phyloP scores from a whole-genome alignment of 1,140 invertebrate species.

The Bacillus rossius region DNA sequence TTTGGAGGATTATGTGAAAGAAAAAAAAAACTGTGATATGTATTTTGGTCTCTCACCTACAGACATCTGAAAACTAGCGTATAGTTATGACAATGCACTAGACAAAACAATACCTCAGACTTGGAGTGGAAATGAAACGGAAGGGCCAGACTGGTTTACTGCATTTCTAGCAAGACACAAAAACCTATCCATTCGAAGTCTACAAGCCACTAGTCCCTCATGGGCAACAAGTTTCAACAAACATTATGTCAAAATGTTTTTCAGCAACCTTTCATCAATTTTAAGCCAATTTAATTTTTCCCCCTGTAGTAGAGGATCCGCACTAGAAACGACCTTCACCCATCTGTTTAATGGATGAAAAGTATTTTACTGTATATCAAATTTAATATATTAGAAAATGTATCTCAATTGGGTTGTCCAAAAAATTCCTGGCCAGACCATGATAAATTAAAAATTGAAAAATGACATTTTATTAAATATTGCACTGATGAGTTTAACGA shows the following conservation, averaged over 20 bases:
- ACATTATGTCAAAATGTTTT: conserved; percentile 35
- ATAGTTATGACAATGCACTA: conserved; percentile 14
- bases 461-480: too few relatives aligned
- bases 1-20: conserved; percentile 5
- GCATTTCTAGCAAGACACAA: conserved; percentile 38
- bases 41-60: conserved; percentile 31
- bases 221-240: conserved; percentile 41
- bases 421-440: too few relatives aligned
- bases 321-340: too few relatives aligned
- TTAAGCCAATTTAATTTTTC: conserved; percentile 29
- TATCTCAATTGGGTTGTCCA: too few relatives aligned
- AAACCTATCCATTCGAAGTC: conserved; percentile 35
- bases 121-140: conserved; percentile 21
- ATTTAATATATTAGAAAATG: too few relatives aligned
- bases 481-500: too few relatives aligned
- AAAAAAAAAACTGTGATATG: conserved; percentile 17
- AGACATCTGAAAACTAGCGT: conserved; percentile 22
- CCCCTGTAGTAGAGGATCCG: too few relatives aligned
- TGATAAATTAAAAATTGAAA: too few relatives aligned
- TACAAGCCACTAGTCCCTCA: conserved; percentile 38
- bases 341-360: too few relatives aligned
- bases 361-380: too few relatives aligned
- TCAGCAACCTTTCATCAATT: conserved; percentile 25
- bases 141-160: conserved; percentile 39
- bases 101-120: conserved; percentile 7